phyloP scores from a whole-genome alignment of 2,797 vertebrate genomes.

The Melanotaenia boesemani region DNA sequence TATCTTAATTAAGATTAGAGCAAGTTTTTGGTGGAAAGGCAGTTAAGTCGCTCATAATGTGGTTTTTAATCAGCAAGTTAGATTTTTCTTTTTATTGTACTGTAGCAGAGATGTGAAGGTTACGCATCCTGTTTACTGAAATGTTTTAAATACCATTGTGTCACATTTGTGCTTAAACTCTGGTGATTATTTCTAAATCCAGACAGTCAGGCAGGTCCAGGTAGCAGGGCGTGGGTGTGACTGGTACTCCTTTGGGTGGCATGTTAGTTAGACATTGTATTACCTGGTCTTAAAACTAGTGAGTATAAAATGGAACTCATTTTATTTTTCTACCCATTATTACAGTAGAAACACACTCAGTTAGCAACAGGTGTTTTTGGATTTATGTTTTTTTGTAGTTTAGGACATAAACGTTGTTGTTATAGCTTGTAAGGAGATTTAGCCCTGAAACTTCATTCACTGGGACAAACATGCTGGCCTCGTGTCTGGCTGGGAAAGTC shows the following conservation, averaged over 20 bases:
- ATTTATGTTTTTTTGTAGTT: neutral
- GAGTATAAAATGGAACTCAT: too few species aligned
- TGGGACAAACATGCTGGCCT: neutral
- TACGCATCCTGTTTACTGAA: too few species aligned
- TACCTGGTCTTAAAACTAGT: slow-evolving; percentile 12
- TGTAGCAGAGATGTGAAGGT: too few species aligned
- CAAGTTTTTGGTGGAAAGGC: too few species aligned
- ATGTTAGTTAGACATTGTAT: neutral
- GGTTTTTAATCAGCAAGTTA: too few species aligned
- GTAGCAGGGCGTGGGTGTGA: slow-evolving; percentile 13
- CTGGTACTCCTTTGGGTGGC: neutral
- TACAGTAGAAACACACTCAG: too few species aligned
- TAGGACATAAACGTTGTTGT: slow-evolving; percentile 1
- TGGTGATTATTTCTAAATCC: neutral
- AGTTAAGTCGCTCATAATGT: too few species aligned
- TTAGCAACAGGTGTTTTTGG: neutral
- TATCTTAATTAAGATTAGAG: too few species aligned
- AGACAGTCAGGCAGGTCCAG: neutral
- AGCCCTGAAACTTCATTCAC: neutral
- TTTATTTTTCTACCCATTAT: neutral
- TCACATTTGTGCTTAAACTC: neutral
- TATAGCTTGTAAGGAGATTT: slow-evolving; percentile 6
- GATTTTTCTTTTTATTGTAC: too few species aligned
- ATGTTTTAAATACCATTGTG: too few species aligned
- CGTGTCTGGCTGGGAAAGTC: slow-evolving; percentile 5